Base-by-base conservation (phyloP, 1,140 invertebrate genomes). In the Zaprionus tsacasi region DNA sequence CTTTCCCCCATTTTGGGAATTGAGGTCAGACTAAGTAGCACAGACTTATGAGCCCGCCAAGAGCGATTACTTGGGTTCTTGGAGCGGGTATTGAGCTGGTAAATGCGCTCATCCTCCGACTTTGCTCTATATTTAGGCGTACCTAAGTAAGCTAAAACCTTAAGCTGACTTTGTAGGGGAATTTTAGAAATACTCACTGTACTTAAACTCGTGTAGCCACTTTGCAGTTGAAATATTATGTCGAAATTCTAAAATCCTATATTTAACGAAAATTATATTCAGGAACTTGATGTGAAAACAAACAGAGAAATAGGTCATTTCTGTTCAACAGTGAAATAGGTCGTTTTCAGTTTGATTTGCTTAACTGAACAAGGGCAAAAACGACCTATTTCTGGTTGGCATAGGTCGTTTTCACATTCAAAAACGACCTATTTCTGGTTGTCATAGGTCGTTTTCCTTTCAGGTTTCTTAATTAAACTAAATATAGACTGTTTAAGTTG, bases 21-120 rank as follows among this genome's bases (percentile, higher is more conserved):
- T 77, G 61, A 76, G 80, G 80, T 78, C 79, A 79, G 38, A 52
- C 43, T 82, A 70, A 78, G 79, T 61, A 75, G 63, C 58, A 45
- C 54, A 71, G 54, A 70, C 57, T 65, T 68, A 45, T 56, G 70
- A 30, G 38, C 27, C n/a, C 17, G 40, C 33, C 38, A 67, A 59
- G 58, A 30, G 40, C 43, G 27, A 33, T 50, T 27, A n/a, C 43
- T 35, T 7, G 36, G 55, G 40, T 59, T 38, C 50, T 43, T 21
- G 59, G 2, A 50, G n/a, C 45, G n/a, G 40, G 40, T 7, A 8
- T 45, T 45, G 15, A 15, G 40, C 7, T 15, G n/a, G 7, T 17
- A 15, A 45, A 45, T 45, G n/a, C 7, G 45, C 45, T 25, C 17
- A 50, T 50, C 45, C 45, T 17, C 17, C 11, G 45, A 8, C 10